These are phyloP conservation scores for Oriolus oriolus DNA, from an alignment of 2,113 vertebrate species.

Conservation along the genomic window DNA sequence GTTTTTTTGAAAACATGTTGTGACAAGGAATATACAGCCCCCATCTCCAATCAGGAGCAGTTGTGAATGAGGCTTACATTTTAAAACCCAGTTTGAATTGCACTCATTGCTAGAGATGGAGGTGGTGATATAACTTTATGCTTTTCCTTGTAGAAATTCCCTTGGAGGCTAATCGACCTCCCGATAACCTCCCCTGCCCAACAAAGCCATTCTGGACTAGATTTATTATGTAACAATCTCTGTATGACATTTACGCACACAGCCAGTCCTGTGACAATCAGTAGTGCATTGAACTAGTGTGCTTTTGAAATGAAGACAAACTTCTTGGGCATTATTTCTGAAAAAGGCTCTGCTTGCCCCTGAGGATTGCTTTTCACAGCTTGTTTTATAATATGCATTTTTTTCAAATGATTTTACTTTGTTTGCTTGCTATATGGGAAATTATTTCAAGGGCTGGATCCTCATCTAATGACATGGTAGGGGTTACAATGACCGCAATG, in stretches of 20 bases:
- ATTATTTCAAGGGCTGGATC: not conserved
- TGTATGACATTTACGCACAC: not conserved
- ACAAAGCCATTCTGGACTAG: not conserved
- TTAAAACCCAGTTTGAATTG: not conserved
- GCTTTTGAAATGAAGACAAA: not conserved
- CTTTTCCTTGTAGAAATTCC: not conserved
- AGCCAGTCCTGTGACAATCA: not conserved
- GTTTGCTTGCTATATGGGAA: not conserved
- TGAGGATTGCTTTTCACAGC: not conserved
- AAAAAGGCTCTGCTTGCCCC: not conserved
- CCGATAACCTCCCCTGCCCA: not conserved
- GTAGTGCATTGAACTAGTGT: not conserved
- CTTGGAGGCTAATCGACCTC: conserved; percentile 4
- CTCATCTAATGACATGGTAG: not conserved
- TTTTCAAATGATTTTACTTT: not conserved
- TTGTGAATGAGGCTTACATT: not conserved
- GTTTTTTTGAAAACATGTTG: not conserved
- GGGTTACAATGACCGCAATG: not conserved
- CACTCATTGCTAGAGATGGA: not conserved
- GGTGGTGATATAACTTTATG: not conserved
- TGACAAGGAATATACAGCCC: not conserved
- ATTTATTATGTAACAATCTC: not conserved
- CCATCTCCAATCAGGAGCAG: not conserved
- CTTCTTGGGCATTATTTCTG: not conserved
- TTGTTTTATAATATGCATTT: not conserved